Percentiles rank a stretch among this genome's conserved stretches.
phyloP scores from a whole-genome alignment of 92 coral and sea anemone species.

The Epizoanthus scotinus region DNA sequence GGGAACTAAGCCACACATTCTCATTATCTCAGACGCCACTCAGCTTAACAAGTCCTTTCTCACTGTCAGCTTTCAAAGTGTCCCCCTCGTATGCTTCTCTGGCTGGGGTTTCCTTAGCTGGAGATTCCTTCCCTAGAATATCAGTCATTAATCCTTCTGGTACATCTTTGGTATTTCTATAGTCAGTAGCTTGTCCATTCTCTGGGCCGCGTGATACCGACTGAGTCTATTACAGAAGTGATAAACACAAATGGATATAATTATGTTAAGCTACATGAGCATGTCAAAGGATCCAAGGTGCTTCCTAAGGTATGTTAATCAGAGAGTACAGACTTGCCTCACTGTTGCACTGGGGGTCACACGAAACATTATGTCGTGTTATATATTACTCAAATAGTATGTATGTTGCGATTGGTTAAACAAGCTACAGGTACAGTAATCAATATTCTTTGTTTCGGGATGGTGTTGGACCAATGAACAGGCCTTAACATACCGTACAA shows the following conservation, averaged over 20 bases:
- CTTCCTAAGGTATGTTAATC: too few relatives aligned
- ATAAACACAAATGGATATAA: neutral
- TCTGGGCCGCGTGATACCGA: constrained; percentile 19
- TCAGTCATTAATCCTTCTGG: constrained; percentile 18
- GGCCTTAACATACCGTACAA: too few relatives aligned
- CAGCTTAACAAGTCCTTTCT: constrained; percentile 87
- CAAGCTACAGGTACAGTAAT: too few relatives aligned
- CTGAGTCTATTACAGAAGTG: neutral
- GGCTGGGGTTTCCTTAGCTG: constrained; percentile 36
- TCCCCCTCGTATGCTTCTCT: constrained; percentile 64
- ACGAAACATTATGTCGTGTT: neutral
- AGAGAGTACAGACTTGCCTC: too few relatives aligned
- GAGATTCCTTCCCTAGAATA: constrained; percentile 12
- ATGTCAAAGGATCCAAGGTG: too few relatives aligned
- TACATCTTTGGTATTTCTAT: constrained; percentile 13
- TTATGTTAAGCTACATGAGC: too few relatives aligned
- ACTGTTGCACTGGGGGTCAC: too few relatives aligned
- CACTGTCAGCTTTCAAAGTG: constrained; percentile 84
- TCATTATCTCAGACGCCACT: constrained; percentile 72
- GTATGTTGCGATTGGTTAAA: too few relatives aligned
- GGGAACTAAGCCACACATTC: neutral
- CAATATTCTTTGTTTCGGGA: too few relatives aligned
- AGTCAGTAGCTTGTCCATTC: constrained; percentile 30
- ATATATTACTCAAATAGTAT: neutral
- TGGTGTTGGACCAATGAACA: too few relatives aligned